Conservation (phyloP, 1,140 invertebrate genomes). For the Brachionus calyciflorus region DNA sequence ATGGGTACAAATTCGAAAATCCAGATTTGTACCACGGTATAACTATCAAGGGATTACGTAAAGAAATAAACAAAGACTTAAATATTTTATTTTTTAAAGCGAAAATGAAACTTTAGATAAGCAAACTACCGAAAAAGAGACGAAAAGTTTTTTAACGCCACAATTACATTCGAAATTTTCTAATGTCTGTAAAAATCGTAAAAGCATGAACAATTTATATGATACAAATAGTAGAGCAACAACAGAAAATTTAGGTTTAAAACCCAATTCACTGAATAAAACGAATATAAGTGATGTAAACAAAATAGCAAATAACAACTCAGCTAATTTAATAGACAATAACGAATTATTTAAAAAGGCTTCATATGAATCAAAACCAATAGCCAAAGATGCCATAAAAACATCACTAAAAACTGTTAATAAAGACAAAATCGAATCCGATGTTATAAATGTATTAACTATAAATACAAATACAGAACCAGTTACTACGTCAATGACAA, state of each 20-base stretch:
- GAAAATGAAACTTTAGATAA: too few species aligned
- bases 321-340: background rate
- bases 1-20: too few species aligned
- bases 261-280: background rate
- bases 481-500: background rate
- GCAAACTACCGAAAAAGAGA: too few species aligned
- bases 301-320: background rate
- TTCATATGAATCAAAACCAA: background rate
- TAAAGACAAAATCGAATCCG: background rate
- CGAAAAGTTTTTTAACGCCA: too few species aligned
- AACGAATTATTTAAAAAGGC: slow-evolving; percentile 14
- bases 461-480: too few species aligned
- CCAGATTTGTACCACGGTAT: too few species aligned
- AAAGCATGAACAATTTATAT: slow-evolving; percentile 1
- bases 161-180: too few species aligned
- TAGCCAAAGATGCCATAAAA: background rate
- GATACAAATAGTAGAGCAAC: background rate
- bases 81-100: too few species aligned
- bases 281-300: background rate
- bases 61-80: too few species aligned
- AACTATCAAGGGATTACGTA: too few species aligned
- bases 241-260: too few species aligned
- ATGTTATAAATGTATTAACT: too few species aligned
- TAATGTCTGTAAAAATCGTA: background rate
- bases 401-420: background rate